Evolutionary conservation across 2,113 vertebrate genomes (phyloP), one percentile per base, ranked within the genome.

Genomic region (Engystomops pustulosus): DNA sequence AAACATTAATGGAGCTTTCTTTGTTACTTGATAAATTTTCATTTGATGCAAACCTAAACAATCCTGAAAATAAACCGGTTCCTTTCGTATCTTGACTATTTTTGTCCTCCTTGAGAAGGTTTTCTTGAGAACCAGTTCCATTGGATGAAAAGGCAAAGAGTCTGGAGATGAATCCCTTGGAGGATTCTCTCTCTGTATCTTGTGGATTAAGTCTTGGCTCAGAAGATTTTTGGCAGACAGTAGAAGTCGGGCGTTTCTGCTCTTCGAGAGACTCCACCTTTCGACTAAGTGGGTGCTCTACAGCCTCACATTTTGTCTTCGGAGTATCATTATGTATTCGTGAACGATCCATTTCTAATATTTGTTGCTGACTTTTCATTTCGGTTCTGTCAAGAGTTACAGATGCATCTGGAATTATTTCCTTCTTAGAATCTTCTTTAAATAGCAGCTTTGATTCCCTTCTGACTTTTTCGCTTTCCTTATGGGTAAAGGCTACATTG

Each of bases 161-260:
- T 27, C 89, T 92, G 75, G 95, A 93, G 88, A 96, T 86, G 85
- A 96, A 91, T 7, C 93, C 88, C 67, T 89, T 90, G 30, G 90
- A 89, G 9, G 14, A 68, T 20, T 45, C 87, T 86, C 72, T 51
- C 80, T 91, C 51, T 8, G n/a, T n/a, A n/a, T n/a, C n/a, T n/a
- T n/a, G n/a, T n/a, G 79, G 14, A 6, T 7, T 70, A 74, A 70
- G 84, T 62, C 44, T 75, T 0, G 87, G 51, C 85, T 91, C 14
- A 25, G 51, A n/a, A 25, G 5, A 41, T 3, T 38, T 77, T 14
- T 77, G 74, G 11, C 15, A 38, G n/a, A 9, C 6, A 12, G 7
- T 36, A 65, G 3, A 20, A 14, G 62, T 20, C 17, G 18, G 18
- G 30, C 2, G 3, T 11, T 30, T 55, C 23, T 55, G 74, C 30